Percentiles rank a stretch among this genome's conserved stretches.
Evolutionary conservation across 23 tunicate genomes (phyloP).

Genomic region (Botrylloides violaceus): DNA sequence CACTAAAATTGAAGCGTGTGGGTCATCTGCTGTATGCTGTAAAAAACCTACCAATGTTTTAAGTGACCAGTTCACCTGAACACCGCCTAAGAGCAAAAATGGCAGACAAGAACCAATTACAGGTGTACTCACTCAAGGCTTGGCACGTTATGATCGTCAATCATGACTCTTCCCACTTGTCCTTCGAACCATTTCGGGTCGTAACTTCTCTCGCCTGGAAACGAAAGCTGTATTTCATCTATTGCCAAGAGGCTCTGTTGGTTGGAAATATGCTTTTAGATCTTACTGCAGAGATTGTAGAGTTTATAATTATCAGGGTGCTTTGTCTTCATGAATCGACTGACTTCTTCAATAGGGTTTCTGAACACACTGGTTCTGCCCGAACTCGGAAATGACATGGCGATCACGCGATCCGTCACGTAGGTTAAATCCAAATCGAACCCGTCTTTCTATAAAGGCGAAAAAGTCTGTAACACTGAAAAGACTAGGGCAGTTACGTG

Average conservation of each 20-base stretch:
- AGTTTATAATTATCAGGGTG: conserved; percentile 83
- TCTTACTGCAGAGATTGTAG: conserved; percentile 96
- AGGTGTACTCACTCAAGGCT: conserved; percentile 44
- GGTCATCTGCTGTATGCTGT: too few relatives aligned
- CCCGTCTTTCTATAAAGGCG: conserved; percentile 97
- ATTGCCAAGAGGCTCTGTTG: too few relatives aligned
- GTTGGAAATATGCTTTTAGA: not conserved
- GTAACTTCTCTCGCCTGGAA: conserved; percentile 84
- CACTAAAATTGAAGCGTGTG: too few relatives aligned
- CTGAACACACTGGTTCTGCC: conserved; percentile 80
- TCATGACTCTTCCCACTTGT: conserved; percentile 54
- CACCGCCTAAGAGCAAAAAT: too few relatives aligned
- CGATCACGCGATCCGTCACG: conserved; percentile 93
- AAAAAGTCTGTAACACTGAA: too few relatives aligned
- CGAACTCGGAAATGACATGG: conserved; percentile 96
- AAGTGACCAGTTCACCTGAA: too few relatives aligned
- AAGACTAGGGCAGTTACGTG: too few relatives aligned
- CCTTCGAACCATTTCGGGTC: conserved; percentile 64
- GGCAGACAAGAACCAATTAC: too few relatives aligned
- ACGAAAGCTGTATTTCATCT: too few relatives aligned
- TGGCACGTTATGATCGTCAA: conserved; percentile 99
- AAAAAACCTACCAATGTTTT: too few relatives aligned
- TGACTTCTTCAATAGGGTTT: conserved; percentile 91
- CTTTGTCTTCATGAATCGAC: conserved; percentile 92
- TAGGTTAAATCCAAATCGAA: conserved; percentile 97